Conservation (phyloP, 2,113 vertebrate species). For the Anarrhichthys ocellatus region DNA sequence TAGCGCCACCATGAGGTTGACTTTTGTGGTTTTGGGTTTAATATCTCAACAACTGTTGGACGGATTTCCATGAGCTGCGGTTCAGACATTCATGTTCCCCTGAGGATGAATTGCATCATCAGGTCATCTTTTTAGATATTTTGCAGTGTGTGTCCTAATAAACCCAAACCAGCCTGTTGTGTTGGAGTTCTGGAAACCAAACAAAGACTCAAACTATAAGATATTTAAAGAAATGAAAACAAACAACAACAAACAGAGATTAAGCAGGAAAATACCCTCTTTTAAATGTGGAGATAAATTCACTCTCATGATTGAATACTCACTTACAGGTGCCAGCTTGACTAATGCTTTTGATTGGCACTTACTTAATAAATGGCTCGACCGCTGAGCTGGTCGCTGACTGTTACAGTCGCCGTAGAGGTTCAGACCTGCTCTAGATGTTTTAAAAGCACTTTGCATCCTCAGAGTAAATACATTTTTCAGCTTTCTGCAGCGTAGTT, state of each 20-base stretch:
- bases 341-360: slow-evolving; percentile 18
- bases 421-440: slow-evolving; percentile 1
- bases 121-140: not conserved
- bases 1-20: not conserved
- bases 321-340: not conserved
- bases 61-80: too few relatives aligned
- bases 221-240: not conserved
- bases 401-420: not conserved
- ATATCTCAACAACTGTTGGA: too few relatives aligned
- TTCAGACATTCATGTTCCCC: too few relatives aligned
- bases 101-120: too few relatives aligned
- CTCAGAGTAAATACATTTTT: slow-evolving; percentile 15
- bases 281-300: slow-evolving; percentile 31
- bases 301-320: slow-evolving; percentile 25
- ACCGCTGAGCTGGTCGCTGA: not conserved
- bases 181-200: not conserved
- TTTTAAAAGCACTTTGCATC: slow-evolving; percentile 13
- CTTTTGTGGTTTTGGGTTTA: not conserved
- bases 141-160: not conserved
- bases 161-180: not conserved
- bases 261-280: not conserved
- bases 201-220: not conserved
- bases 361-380: not conserved
- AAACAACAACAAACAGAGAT: not conserved
- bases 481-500: slow-evolving; percentile 11